Evolutionary conservation across 1,140 invertebrate genomes (phyloP).

Genomic region (roundworm (Caenorhabditis elegans)): WBcel235 BX284605.5:7808501-7809000

Average conservation of each 20-base stretch:
- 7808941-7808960: conserved; percentile 41
- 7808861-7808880: conserved; percentile 33
- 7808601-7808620: background rate
- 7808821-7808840: conserved; percentile 46
- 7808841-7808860: conserved; percentile 57
- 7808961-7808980: conserved; percentile 49
- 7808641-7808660: conserved; percentile 19
- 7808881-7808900: background rate
- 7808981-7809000: conserved; percentile 49
- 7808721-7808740: conserved; percentile 1
- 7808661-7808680: conserved; percentile 38
- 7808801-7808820: conserved; percentile 43
- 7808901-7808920: conserved; percentile 36
- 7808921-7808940: conserved; percentile 43
- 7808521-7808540: background rate
- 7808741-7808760: conserved; percentile 42
- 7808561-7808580: background rate
- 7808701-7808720: conserved; percentile 9
- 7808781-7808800: conserved; percentile 54
- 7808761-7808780: conserved; percentile 50
- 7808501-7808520: background rate
- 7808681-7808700: conserved; percentile 32
- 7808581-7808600: background rate
- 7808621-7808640: background rate
- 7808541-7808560: background rate